Evolutionary conservation across 2,888 invertebrate species (phyloP).

Genomic region (Bedellia somnulentella): DNA sequence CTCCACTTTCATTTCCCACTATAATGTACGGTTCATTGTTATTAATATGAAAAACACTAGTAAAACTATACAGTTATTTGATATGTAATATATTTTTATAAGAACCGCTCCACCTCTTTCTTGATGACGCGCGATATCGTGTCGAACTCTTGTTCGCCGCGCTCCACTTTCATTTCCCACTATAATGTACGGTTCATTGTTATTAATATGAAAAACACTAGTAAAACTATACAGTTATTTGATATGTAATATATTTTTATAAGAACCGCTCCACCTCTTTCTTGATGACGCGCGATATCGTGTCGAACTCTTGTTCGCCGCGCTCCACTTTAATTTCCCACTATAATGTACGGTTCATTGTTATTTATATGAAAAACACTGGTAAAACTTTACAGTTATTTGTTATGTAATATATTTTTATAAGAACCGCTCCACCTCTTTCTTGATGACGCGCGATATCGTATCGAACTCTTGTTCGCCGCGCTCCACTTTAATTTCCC

Average conservation of each 20-base stretch:
- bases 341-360: too few species aligned
- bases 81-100: too few species aligned
- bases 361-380: too few species aligned
- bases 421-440: constrained; percentile 91
- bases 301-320: constrained; percentile 94
- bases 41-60: too few species aligned
- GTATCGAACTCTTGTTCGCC: constrained; percentile 95
- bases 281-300: constrained; percentile 91
- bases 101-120: constrained; percentile 89
- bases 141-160: constrained; percentile 95
- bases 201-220: too few species aligned
- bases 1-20: constrained; percentile 97
- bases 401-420: too few species aligned
- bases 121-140: constrained; percentile 92
- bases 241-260: too few species aligned
- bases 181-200: too few species aligned
- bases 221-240: too few species aligned
- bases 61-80: too few species aligned
- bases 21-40: too few species aligned
- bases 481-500: constrained; percentile 95
- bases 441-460: constrained; percentile 91
- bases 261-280: constrained; percentile 92
- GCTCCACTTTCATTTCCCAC: constrained; percentile 97
- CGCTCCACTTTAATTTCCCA: constrained; percentile 97
- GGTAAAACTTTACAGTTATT: too few species aligned